These are phyloP conservation scores for Leptothorax acervorum DNA, from an alignment of 2,888 invertebrate species.

Conservation along the genomic window DNA sequence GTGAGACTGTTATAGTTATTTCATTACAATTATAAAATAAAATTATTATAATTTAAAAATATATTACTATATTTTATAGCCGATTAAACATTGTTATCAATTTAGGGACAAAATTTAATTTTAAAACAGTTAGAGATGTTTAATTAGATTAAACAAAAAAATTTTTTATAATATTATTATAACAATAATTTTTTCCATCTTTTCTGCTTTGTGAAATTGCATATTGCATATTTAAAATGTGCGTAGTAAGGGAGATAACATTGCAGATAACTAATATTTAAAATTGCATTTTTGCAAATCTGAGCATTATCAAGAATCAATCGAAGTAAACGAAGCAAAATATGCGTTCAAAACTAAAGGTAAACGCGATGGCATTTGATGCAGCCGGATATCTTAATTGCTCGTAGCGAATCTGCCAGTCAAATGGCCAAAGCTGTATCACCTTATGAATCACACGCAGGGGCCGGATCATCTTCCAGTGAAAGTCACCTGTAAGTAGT, in stretches of 20 bases:
- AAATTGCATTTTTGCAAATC: background rate
- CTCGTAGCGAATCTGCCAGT: conserved; percentile 27
- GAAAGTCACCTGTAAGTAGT: conserved; percentile 71
- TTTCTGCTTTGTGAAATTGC: background rate
- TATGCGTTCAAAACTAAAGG: conserved; percentile 23
- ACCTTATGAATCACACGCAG: conserved; percentile 52
- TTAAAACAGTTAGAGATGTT: background rate
- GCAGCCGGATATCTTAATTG: conserved; percentile 34
- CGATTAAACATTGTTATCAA: background rate
- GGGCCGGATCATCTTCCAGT: conserved; percentile 68
- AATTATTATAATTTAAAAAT: background rate
- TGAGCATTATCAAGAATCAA: background rate
- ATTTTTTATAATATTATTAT: background rate
- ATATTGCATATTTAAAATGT: background rate
- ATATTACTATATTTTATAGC: background rate
- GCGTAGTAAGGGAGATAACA: background rate
- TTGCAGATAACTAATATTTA: background rate
- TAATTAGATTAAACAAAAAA: background rate
- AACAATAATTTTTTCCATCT: background rate
- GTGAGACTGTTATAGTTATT: too few relatives aligned
- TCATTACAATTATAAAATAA: background rate
- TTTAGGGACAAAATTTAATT: background rate
- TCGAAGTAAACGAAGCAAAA: background rate
- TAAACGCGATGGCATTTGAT: conserved; percentile 38
- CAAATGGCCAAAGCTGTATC: conserved; percentile 47